These are phyloP conservation scores for Tauraco erythrolophus DNA, from an alignment of 2,113 vertebrate genomes.

Conservation along the genomic window DNA sequence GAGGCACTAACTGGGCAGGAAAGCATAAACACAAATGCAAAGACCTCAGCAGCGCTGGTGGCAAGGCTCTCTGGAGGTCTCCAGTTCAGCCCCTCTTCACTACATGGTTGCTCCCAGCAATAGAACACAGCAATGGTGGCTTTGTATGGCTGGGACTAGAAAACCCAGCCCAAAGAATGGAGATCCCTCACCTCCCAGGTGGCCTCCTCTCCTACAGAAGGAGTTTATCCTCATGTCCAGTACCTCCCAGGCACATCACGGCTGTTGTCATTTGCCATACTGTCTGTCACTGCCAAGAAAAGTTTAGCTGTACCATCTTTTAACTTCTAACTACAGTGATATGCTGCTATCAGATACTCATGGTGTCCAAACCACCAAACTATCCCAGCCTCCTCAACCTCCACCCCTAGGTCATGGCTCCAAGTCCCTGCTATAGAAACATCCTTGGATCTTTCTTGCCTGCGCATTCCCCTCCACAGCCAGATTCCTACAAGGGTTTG, in stretches of 20 bases:
- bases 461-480: background rate
- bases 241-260: background rate
- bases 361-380: background rate
- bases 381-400: background rate
- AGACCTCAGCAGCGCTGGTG: background rate
- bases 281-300: background rate
- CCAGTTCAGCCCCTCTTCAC: background rate
- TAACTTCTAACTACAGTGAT: background rate
- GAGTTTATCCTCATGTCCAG: background rate
- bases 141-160: background rate
- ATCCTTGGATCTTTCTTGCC: background rate
- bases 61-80: background rate
- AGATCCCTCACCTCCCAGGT: background rate
- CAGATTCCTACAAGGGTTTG: background rate
- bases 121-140: background rate
- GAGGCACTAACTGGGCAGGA: background rate
- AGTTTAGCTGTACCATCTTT: background rate
- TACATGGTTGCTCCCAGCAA: background rate
- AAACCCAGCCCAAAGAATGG: background rate
- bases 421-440: background rate
- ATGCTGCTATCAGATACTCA: background rate
- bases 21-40: background rate
- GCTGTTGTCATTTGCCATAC: background rate
- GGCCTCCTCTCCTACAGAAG: background rate
- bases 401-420: background rate